Base-by-base conservation (phyloP, 2,113 vertebrate species). In the Actinemys pallida region DNA sequence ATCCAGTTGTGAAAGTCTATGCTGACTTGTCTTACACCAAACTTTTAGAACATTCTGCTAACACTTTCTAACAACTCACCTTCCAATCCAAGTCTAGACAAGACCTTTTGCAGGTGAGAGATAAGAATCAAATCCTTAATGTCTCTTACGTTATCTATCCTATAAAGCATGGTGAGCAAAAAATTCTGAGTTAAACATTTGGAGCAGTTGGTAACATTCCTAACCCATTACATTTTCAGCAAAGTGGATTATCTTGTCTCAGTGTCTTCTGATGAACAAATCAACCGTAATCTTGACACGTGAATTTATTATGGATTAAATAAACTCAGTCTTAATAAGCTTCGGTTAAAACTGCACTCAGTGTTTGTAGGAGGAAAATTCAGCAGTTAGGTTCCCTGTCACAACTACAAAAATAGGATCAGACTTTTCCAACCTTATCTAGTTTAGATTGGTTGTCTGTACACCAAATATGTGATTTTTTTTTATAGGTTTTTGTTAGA, bases 31-130 rank as follows among this genome's bases (percentile, higher is more conserved):
- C 13, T 2, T 2, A 17, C 2, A 5, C 25, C 4, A 8, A 10
- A 52, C 47, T 45, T 93, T 89, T 92, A 87, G 90, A 87, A 75
- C 95, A 87, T 88, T 91, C 90, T 49, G 45, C 9, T 85, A 95
- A 86, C 89, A 87, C 85, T 97, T 95, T 92, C 83, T 86, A 96
- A 96, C 39, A 96, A 92, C 87, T 83, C 92, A 93, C 95, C 95
- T 94, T 95, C 94, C 96, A 96, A 96, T 96, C 95, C 94, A 95
- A 1, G 95, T 95, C 96, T 97, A 97, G 96, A 96, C 96, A 97
- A 7, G 79, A 95, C 92, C 90, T 96, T 95, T 94, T 79, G 86
- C 92, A 94, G 92, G 83, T 0, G 0, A 65, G 78, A 91, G 96
- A 97, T 96, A 96, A 96, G 75, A 59, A 96, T 97, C 94, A 83